phyloP scores from a whole-genome alignment of 2,797 vertebrate species.

The Pangasius mekongensis region DNA sequence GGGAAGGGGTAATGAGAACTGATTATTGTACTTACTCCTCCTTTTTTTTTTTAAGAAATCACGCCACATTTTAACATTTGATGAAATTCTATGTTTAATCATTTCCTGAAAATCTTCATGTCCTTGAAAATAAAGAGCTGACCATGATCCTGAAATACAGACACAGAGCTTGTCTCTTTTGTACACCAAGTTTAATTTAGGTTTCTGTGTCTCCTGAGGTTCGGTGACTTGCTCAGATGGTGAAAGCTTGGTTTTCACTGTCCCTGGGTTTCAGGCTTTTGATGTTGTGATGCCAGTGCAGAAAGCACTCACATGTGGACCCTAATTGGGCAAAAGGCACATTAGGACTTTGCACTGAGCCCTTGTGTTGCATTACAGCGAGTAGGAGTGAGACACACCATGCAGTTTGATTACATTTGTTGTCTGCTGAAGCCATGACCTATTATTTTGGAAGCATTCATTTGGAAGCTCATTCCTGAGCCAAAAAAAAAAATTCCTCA shows the following conservation, averaged over 20 bases:
- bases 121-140: constrained; percentile 1
- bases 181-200: constrained; percentile 37
- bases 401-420: constrained; percentile 57
- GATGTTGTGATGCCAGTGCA: constrained; percentile 59
- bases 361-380: constrained; percentile 49
- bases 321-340: constrained; percentile 60
- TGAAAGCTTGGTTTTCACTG: constrained; percentile 43
- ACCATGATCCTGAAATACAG: constrained; percentile 18
- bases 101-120: background rate
- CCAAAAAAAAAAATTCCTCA: background rate
- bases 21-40: background rate
- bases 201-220: constrained; percentile 58
- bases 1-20: background rate
- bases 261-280: constrained; percentile 63
- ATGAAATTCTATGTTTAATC: background rate
- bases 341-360: constrained; percentile 50
- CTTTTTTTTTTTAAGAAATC: background rate
- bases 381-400: constrained; percentile 52
- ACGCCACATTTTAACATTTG: background rate
- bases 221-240: constrained; percentile 50
- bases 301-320: constrained; percentile 58
- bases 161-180: constrained; percentile 11
- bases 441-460: constrained; percentile 48
- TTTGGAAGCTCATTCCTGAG: constrained; percentile 42
- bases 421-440: constrained; percentile 41